A percentile compares a stretch with the other conserved stretches of the same genome.
Conservation (phyloP, 2,888 invertebrate genomes). For the Leucoptera coffeella region DNA sequence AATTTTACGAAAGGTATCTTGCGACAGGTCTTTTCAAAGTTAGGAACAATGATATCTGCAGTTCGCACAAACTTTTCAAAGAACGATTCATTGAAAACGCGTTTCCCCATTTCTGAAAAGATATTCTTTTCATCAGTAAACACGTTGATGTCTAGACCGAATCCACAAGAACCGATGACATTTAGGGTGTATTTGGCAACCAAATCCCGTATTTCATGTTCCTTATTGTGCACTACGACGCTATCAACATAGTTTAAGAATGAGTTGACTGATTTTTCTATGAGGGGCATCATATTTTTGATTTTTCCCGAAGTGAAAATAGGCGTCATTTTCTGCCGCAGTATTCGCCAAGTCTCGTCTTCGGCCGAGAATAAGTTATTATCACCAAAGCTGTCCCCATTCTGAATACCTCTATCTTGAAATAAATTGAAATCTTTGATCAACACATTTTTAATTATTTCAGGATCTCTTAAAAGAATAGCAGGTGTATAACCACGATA, state of each 20-base stretch:
- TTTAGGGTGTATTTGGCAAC: slow-evolving; percentile 5
- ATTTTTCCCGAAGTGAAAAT: slow-evolving; percentile 13
- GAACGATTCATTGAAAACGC: no score
- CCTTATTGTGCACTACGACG: not conserved
- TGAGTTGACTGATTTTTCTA: slow-evolving; percentile 2
- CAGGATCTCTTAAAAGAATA: slow-evolving; percentile 9
- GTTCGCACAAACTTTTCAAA: no score
- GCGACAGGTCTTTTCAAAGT: no score
- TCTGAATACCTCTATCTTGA: not conserved
- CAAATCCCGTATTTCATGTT: not conserved
- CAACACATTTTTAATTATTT: slow-evolving; percentile 1
- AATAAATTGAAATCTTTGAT: slow-evolving; percentile 4
- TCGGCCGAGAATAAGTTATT: slow-evolving; percentile 21
- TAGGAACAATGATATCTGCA: no score
- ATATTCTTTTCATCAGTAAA: no score
- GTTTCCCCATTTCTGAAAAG: no score
- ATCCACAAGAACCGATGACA: slow-evolving; percentile 5
- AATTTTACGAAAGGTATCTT: no score
- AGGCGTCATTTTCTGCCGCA: slow-evolving; percentile 24
- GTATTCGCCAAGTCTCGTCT: slow-evolving; percentile 21
- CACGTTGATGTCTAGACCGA: slow-evolving; percentile 6
- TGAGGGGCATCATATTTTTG: slow-evolving; percentile 1
- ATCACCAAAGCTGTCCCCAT: not conserved
- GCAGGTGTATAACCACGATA: slow-evolving; percentile 8
- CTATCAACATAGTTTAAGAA: not conserved